A percentile compares a stretch with the other conserved stretches of the same genome.
phyloP scores from a whole-genome alignment of 2,797 vertebrate genomes.

The Esox lucius region DNA sequence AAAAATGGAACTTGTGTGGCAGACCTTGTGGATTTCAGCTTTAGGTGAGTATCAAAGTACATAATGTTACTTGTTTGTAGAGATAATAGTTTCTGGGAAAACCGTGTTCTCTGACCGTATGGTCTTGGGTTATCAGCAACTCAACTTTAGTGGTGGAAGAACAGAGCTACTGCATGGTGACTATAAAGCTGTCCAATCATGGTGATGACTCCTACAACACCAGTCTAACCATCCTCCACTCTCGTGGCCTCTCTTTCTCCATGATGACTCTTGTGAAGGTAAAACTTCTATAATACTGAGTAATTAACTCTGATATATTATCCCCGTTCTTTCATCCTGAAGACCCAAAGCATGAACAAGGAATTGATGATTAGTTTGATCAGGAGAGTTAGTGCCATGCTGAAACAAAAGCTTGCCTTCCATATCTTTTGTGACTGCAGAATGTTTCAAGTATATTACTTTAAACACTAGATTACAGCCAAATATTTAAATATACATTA shows the following conservation, averaged over 20 bases:
- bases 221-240: slow-evolving; percentile 65
- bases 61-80: background rate
- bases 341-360: background rate
- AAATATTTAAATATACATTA: no score
- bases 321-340: background rate
- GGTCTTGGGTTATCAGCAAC: slow-evolving; percentile 48
- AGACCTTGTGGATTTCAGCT: slow-evolving; percentile 62
- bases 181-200: slow-evolving; percentile 56
- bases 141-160: slow-evolving; percentile 60
- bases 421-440: no score
- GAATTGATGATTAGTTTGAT: background rate
- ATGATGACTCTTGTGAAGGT: slow-evolving; percentile 58
- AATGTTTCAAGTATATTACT: no score
- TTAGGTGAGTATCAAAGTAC: slow-evolving; percentile 48
- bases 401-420: background rate
- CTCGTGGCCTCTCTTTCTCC: slow-evolving; percentile 71
- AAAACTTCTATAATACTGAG: background rate
- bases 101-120: background rate
- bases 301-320: background rate
- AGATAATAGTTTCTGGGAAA: background rate
- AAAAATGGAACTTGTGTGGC: slow-evolving; percentile 73
- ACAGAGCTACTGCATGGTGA: slow-evolving; percentile 55
- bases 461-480: no score
- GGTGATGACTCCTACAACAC: slow-evolving; percentile 78
- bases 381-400: background rate